Evolutionary conservation across 2,888 invertebrate genomes (phyloP).

Genomic region (Criorhina ranunculi): DNA sequence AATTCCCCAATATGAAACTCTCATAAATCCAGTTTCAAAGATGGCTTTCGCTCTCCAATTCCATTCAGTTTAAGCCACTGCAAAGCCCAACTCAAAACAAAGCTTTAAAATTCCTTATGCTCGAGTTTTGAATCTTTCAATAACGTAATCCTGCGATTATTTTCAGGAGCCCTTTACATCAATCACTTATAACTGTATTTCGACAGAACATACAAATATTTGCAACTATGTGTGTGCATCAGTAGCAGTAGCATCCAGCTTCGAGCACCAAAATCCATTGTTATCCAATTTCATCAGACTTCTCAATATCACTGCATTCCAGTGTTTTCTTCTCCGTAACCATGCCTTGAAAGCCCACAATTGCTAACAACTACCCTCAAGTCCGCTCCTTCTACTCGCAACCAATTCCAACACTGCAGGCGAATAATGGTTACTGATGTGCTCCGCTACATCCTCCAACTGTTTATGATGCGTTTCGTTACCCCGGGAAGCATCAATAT

Average conservation of each 20-base stretch:
- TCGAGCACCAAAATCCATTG: conserved; percentile 55
- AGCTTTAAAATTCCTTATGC: not conserved
- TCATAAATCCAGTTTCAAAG: too few species aligned
- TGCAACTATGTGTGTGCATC: not conserved
- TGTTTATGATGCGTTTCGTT: conserved; percentile 45
- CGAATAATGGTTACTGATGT: conserved; percentile 62
- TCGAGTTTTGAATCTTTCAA: conserved; percentile 38
- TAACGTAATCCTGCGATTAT: conserved; percentile 39
- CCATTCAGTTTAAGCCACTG: too few species aligned
- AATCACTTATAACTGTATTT: conserved; percentile 56
- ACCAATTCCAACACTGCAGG: conserved; percentile 27
- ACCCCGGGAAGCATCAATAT: conserved; percentile 61
- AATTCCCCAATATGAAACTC: too few species aligned
- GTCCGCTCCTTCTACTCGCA: not conserved
- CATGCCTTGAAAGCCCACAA: conserved; percentile 14
- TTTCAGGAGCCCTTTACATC: conserved; percentile 35
- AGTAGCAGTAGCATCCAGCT: conserved; percentile 3
- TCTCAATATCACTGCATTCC: conserved; percentile 63
- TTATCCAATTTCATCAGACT: conserved; percentile 65
- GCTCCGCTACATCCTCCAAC: not conserved
- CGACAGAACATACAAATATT: conserved; percentile 47
- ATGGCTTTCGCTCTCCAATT: too few species aligned
- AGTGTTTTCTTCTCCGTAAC: conserved; percentile 19
- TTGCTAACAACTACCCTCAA: not conserved
- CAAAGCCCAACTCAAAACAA: not conserved